These are phyloP conservation scores for Neoscelio sp. DNA, from an alignment of 2,888 invertebrate genomes.

Conservation along the genomic window DNA sequence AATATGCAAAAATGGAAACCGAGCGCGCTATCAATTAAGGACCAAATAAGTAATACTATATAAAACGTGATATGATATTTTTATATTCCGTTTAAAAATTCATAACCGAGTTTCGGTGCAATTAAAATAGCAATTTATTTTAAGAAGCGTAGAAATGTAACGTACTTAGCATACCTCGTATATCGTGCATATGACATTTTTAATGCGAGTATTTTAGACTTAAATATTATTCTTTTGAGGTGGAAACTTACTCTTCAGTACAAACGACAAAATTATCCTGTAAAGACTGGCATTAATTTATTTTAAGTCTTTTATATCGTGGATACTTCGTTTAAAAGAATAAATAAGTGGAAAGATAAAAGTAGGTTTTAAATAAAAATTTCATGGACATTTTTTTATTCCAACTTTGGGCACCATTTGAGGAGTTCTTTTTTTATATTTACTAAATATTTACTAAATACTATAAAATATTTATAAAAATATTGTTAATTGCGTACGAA, in stretches of 20 bases:
- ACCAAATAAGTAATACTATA: constrained; percentile 28
- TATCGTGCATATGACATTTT: constrained; percentile 48
- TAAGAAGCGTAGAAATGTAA: constrained; percentile 48
- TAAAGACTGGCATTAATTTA: background rate
- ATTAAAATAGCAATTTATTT: constrained; percentile 53
- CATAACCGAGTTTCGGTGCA: constrained; percentile 44
- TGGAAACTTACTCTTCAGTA: constrained; percentile 26
- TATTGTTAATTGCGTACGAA: too few relatives aligned
- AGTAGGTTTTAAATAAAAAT: too few relatives aligned
- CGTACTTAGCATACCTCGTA: constrained; percentile 48
- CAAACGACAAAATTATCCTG: constrained; percentile 16
- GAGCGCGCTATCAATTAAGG: constrained; percentile 8
- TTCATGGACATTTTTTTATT: too few relatives aligned
- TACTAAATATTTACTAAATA: too few relatives aligned
- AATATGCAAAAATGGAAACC: constrained; percentile 15
- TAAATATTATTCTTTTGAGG: constrained; percentile 46
- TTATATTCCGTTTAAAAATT: constrained; percentile 48
- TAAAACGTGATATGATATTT: constrained; percentile 38
- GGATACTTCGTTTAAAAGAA: too few relatives aligned
- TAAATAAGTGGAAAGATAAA: too few relatives aligned
- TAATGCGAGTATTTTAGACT: constrained; percentile 42
- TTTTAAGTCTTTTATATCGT: constrained; percentile 10
- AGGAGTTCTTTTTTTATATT: too few relatives aligned
- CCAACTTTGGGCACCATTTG: too few relatives aligned
- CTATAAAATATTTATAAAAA: too few relatives aligned